Percentiles rank a stretch among this genome's conserved stretches.
These are phyloP conservation scores for Palloptera scutellata DNA, from an alignment of 2,888 invertebrate genomes.

Conservation along the genomic window DNA sequence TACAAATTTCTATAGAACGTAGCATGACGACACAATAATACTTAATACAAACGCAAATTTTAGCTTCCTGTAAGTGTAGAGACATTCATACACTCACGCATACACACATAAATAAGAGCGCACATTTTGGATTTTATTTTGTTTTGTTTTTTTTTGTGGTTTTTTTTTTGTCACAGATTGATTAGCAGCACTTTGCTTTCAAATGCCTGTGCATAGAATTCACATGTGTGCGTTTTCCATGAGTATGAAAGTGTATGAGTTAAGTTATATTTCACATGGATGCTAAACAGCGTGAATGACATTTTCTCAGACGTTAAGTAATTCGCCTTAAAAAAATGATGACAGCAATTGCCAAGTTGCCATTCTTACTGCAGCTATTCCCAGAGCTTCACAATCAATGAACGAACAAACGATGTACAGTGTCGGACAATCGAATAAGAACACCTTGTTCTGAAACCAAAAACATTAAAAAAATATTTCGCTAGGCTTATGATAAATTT, in stretches of 20 bases:
- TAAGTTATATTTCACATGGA: constrained; percentile 1
- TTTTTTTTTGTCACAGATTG: constrained; percentile 20
- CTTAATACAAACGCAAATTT: constrained; percentile 20
- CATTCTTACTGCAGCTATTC: too few relatives aligned
- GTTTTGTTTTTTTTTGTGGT: not conserved
- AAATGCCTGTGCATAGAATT: constrained; percentile 12
- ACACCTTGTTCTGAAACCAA: too few relatives aligned
- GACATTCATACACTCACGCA: constrained; percentile 3
- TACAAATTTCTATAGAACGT: too few relatives aligned
- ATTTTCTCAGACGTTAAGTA: constrained; percentile 7
- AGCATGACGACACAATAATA: not conserved
- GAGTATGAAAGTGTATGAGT: not conserved
- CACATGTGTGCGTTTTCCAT: not conserved
- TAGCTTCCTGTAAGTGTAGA: constrained; percentile 10
- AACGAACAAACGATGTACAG: too few relatives aligned
- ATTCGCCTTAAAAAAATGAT: too few relatives aligned
- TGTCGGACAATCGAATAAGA: too few relatives aligned
- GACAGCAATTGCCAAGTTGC: too few relatives aligned
- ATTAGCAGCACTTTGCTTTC: constrained; percentile 19
- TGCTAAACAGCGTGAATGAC: constrained; percentile 22
- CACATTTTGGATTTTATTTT: not conserved
- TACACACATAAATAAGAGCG: not conserved
- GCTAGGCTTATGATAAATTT: too few relatives aligned
- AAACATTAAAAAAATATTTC: too few relatives aligned
- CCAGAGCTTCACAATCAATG: too few relatives aligned